Evolutionary conservation across 2,113 vertebrate species (phyloP), one percentile per base, ranked within the genome.

Genomic region (Centropus bengalensis): DNA sequence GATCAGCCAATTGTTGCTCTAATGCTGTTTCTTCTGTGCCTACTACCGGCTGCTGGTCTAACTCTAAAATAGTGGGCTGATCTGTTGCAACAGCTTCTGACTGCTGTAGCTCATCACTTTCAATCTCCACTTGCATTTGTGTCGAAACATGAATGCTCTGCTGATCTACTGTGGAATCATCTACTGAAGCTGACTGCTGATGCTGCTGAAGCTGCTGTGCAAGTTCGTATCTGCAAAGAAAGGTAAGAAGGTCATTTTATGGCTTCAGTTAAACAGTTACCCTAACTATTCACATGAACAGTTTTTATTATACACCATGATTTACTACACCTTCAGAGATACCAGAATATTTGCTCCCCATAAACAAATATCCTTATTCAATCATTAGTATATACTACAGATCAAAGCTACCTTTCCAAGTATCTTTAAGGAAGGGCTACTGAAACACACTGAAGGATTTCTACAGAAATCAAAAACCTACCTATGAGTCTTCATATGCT

Each of bases 401-500:
- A 85, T 40, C 38, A 67, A 81, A 91, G 27, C 8, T 74, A 18
- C 21, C 45, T 70, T 80, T 73, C 40, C 32, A 86, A 55, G 5
- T 20, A 86, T 16, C 26, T 78, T 56, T 40, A 75, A 52, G 49
- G 63, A 60, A 88, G 6, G 27, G 40, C 8, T 47, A 33, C 24
- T 67, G 16, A 82, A 82, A 77, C 32, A 33, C 14, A 33, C 0
- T 30, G 79, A 54, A 49, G 49, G 42, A 78, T 24, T 56, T 3
- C 32, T 5, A 28, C 30, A 74, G 67, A 67, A 91, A 52, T 1
- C 30, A 14, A 5, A 28, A 19, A 91, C 96, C 32, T 78, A 98
- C 99, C 99, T 99, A 75, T 99, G 99, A 17, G 99, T 99, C 96
- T 99, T 99, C 99, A 99, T 99, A 97, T 99, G 99, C 88, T 99